Conservation (phyloP, 2,888 invertebrate species). For the Acheta domesticus region DNA sequence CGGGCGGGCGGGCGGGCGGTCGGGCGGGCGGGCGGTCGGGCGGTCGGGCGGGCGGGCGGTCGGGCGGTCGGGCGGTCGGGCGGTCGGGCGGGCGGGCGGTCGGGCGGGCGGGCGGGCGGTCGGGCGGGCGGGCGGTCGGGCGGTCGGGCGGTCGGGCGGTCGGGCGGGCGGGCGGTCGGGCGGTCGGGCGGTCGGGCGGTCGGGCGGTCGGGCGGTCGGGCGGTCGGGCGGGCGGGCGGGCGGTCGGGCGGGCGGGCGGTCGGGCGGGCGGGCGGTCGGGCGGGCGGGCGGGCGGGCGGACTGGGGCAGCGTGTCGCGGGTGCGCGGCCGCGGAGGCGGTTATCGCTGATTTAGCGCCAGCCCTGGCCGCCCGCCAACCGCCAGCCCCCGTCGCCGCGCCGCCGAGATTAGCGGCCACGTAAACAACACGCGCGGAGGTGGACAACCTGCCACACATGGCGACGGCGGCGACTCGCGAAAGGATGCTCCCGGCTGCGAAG, state of each 20-base stretch:
- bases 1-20: neutral
- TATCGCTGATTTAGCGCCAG: neutral
- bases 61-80: too few relatives aligned
- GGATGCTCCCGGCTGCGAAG: too few relatives aligned
- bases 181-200: neutral
- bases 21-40: too few relatives aligned
- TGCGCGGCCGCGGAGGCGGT: neutral
- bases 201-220: neutral
- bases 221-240: neutral
- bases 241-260: neutral
- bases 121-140: neutral
- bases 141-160: neutral
- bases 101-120: neutral
- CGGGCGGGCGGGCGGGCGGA: neutral
- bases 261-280: neutral
- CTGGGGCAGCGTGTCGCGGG: neutral
- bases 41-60: neutral
- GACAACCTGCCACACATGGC: neutral
- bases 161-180: neutral
- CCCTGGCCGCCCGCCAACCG: neutral
- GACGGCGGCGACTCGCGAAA: too few relatives aligned
- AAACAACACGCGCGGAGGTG: slow-evolving; percentile 11
- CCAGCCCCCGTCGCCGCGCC: neutral
- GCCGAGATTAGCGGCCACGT: neutral
- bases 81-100: neutral